Percentiles rank a stretch among this genome's conserved stretches.
These are phyloP conservation scores for Semnopithecus entellus DNA, from an alignment of 2,113 vertebrate species.

Conservation along the genomic window DNA sequence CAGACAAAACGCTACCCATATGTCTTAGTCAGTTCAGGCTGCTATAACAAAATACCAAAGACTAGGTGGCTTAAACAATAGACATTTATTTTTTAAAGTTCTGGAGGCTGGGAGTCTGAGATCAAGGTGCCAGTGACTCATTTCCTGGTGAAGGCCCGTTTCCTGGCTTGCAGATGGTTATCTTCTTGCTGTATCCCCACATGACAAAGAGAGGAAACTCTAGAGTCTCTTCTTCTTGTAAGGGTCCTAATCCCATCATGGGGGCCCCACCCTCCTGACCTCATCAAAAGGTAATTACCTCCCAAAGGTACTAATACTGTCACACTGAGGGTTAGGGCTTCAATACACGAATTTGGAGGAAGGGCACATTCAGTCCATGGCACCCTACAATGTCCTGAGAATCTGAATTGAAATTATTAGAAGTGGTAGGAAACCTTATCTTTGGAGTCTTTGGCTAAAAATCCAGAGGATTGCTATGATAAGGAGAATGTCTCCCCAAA, in stretches of 20 bases:
- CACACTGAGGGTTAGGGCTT: neutral
- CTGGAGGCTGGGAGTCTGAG: neutral
- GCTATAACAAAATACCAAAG: neutral
- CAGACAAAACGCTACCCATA: neutral
- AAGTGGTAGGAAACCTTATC: neutral
- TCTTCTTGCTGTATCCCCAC: neutral
- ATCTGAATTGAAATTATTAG: neutral
- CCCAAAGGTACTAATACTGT: neutral
- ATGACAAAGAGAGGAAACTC: neutral
- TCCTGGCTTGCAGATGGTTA: neutral
- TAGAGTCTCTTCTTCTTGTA: neutral
- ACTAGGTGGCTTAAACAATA: neutral
- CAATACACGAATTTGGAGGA: neutral
- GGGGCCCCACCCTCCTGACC: neutral
- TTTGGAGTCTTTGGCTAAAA: neutral
- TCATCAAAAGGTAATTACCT: neutral
- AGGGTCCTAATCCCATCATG: neutral
- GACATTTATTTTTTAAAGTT: neutral
- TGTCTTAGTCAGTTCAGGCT: neutral
- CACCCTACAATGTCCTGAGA: neutral
- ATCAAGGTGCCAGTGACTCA: neutral
- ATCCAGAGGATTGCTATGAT: neutral
- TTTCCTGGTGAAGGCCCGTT: neutral
- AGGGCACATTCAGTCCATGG: neutral
- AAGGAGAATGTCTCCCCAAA: neutral